phyloP scores from a whole-genome alignment of 2,797 vertebrate species.

The Typhlichthys subterraneus region DNA sequence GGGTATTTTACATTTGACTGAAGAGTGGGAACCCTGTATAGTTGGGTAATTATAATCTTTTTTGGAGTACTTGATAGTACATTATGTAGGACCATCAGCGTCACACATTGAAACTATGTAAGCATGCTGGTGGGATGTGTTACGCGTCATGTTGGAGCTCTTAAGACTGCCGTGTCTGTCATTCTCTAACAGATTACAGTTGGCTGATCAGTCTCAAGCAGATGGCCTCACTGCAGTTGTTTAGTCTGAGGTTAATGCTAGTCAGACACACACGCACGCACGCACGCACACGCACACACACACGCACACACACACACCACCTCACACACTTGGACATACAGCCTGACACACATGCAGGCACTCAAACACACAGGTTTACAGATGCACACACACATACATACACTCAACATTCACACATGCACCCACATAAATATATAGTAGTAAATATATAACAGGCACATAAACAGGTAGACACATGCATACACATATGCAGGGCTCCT shows the following conservation, averaged over 20 bases:
- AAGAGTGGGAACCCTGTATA: too few species aligned
- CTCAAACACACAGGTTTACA: conserved; percentile 2
- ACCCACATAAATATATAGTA: neutral
- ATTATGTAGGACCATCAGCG: too few species aligned
- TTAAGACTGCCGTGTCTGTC: conserved; percentile 7
- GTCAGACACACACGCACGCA: conserved; percentile 47
- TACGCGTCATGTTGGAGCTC: conserved; percentile 11
- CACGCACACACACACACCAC: conserved; percentile 11
- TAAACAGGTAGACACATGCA: conserved; percentile 6
- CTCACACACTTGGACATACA: conserved; percentile 12
- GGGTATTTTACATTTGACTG: too few species aligned
- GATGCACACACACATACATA: neutral
- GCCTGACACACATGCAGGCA: conserved; percentile 1
- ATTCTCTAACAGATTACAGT: conserved; percentile 52
- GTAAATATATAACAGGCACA: conserved; percentile 39
- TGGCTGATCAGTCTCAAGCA: conserved; percentile 58
- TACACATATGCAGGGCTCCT: neutral
- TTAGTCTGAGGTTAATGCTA: conserved; percentile 76
- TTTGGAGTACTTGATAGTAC: too few species aligned
- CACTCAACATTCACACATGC: neutral
- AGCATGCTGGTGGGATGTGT: too few species aligned
- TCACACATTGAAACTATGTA: too few species aligned
- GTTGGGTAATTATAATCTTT: too few species aligned
- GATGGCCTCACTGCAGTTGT: conserved; percentile 70
- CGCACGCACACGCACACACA: neutral